Evolutionary conservation across 1,140 invertebrate species (phyloP).

Genomic region (Nylanderia fulva): DNA sequence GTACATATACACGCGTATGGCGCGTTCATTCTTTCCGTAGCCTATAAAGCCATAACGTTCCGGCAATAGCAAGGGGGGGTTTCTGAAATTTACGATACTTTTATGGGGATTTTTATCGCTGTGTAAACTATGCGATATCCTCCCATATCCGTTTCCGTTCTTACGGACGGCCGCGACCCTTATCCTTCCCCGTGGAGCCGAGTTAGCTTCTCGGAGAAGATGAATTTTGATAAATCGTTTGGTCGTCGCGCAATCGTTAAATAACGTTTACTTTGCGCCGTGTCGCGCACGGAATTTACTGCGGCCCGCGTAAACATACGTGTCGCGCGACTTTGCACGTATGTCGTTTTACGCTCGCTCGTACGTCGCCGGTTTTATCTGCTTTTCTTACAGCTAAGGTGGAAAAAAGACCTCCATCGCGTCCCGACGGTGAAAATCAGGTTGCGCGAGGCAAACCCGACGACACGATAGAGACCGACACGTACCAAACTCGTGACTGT

Average conservation of each 20-base stretch:
- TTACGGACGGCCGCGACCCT: constrained; percentile 68
- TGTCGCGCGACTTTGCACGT: constrained; percentile 2
- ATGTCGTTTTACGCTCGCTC: constrained; percentile 36
- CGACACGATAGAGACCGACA: constrained; percentile 36
- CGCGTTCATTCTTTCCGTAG: constrained; percentile 62
- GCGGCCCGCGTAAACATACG: constrained; percentile 52
- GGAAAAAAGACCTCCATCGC: constrained; percentile 10
- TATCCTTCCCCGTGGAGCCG: constrained; percentile 64
- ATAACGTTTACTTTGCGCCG: constrained; percentile 61
- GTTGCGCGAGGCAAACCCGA: constrained; percentile 30
- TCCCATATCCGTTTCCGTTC: constrained; percentile 77
- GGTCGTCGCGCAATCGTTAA: constrained; percentile 69
- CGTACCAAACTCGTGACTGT: constrained; percentile 38
- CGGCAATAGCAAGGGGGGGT: constrained; percentile 57
- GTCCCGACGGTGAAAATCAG: constrained; percentile 27
- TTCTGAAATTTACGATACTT: constrained; percentile 77
- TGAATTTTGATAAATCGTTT: constrained; percentile 80
- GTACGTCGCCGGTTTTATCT: constrained; percentile 49
- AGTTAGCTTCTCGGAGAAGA: constrained; percentile 71
- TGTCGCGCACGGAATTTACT: constrained; percentile 49
- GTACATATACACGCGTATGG: neutral
- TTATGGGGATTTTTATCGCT: constrained; percentile 82
- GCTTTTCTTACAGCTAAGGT: constrained; percentile 51
- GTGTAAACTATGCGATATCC: constrained; percentile 79
- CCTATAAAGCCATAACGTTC: constrained; percentile 77